Evolutionary conservation across 2,888 invertebrate genomes (phyloP).

Genomic region (Metallyticus violacea): DNA sequence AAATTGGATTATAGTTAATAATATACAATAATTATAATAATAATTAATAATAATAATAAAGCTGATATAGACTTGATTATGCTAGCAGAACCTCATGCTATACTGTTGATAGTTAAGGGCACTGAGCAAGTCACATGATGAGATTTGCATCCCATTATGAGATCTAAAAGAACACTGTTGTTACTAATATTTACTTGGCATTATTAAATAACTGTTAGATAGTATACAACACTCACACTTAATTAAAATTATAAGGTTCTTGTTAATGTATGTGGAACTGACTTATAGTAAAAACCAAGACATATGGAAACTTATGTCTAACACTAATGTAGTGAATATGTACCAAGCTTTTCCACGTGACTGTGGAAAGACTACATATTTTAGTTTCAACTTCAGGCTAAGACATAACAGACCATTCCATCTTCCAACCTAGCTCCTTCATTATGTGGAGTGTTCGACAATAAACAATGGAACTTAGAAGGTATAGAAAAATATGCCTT

Average conservation of each 20-base stretch:
- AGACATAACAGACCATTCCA: neutral
- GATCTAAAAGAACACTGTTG: neutral
- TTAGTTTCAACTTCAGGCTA: neutral
- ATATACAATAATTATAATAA: neutral
- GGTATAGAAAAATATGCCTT: neutral
- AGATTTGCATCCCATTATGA: neutral
- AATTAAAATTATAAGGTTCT: neutral
- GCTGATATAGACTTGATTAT: neutral
- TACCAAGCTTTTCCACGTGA: neutral
- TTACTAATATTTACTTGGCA: neutral
- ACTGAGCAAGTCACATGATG: conserved; percentile 1
- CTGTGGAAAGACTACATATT: neutral
- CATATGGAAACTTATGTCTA: neutral
- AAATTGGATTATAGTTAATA: neutral
- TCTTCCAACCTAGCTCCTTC: neutral
- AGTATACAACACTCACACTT: neutral
- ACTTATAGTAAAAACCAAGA: neutral
- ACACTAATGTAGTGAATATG: neutral
- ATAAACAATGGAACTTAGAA: neutral
- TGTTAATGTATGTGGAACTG: neutral
- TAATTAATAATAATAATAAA: neutral
- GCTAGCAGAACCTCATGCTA: neutral
- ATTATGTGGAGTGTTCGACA: neutral
- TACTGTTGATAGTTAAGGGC: neutral
- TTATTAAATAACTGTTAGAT: too few species aligned